Base-by-base conservation (phyloP, 1,140 invertebrate species). In the Chrysomallon squamiferum region DNA sequence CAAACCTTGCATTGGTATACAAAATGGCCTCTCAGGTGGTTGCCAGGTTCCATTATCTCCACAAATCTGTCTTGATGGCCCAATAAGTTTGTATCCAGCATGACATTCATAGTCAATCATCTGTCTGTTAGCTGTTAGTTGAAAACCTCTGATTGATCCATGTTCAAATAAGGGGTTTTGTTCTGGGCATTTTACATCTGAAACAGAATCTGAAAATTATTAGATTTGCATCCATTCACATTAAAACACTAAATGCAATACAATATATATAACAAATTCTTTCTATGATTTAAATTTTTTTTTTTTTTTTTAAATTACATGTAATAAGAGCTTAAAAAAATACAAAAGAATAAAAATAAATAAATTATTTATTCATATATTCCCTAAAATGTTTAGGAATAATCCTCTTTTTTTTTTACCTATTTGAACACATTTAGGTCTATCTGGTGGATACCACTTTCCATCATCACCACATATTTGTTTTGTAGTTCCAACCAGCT, bases 401-500 rank as follows among this genome's bases (percentile, higher is more conserved):
- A n/a, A n/a, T n/a, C n/a, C n/a, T n/a, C n/a, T n/a, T n/a, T n/a
- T n/a, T n/a, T n/a, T n/a, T n/a, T n/a, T n/a, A 38, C 35, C 35
- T 38, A 7, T 38, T 15, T 7, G 15, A 38, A 75, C 32, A 73
- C 75, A 77, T 3, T 33, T 62, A 20, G 73, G 72, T 58, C 66
- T 68, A 18, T 65, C 35, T 2, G 62, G 22, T 29, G 75, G 76
- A 27, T 60, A 56, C 79, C 79, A 81, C 27, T 68, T 52, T 7
- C 73, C 75, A 69, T 73, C 56, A 45, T 33, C 41, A 4, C 63
- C 45, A 73, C 79, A 81, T 30, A 59, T 72, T 32, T 74, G 59
- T 27, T 66, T 77, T 11, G 57, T 50, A n/a, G 70, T 45, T 2
- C 79, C 79, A 13, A 69, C 49, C 43, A 79, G 43, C 30, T 59